Conservation (phyloP, 2,888 invertebrate genomes). For the Dyspetes luteomarginatus region DNA sequence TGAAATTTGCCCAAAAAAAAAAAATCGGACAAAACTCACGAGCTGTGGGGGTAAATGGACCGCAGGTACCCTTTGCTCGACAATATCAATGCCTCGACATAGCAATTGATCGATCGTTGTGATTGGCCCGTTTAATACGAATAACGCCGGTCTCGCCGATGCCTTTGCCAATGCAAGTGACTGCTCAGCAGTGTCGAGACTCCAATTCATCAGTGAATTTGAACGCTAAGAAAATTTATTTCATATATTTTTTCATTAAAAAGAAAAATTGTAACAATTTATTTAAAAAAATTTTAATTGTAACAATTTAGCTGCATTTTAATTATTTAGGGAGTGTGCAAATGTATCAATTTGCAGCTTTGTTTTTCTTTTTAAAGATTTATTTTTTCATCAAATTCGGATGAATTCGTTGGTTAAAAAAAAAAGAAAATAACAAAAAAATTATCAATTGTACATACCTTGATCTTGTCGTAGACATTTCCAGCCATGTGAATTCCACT, state of each 20-base stretch:
- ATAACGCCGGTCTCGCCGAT: conserved; percentile 89
- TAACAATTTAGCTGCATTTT: too few relatives aligned
- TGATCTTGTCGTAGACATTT: conserved; percentile 90
- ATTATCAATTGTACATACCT: conserved; percentile 85
- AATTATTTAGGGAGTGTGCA: too few relatives aligned
- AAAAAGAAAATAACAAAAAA: conserved; percentile 57
- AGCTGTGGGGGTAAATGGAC: conserved; percentile 93
- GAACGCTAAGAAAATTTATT: conserved; percentile 85
- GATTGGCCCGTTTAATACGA: conserved; percentile 88
- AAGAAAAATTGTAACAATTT: too few relatives aligned
- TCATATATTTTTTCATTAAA: too few relatives aligned
- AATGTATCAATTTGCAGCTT: too few relatives aligned
- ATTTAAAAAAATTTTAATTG: too few relatives aligned
- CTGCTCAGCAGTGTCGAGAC: conserved; percentile 89
- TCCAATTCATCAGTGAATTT: conserved; percentile 90
- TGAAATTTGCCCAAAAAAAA: not conserved
- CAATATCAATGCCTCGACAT: conserved; percentile 92
- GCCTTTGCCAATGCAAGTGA: conserved; percentile 90
- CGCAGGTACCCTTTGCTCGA: conserved; percentile 93
- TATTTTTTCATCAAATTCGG: too few relatives aligned
- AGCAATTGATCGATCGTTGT: conserved; percentile 90
- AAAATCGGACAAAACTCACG: conserved; percentile 84
- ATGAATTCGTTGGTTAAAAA: not conserved
- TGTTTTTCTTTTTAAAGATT: too few relatives aligned
- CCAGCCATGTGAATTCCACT: conserved; percentile 90